Evolutionary conservation across 2,888 invertebrate species (phyloP), one percentile per base, ranked within the genome.

Genomic region (Philonicus albiceps): DNA sequence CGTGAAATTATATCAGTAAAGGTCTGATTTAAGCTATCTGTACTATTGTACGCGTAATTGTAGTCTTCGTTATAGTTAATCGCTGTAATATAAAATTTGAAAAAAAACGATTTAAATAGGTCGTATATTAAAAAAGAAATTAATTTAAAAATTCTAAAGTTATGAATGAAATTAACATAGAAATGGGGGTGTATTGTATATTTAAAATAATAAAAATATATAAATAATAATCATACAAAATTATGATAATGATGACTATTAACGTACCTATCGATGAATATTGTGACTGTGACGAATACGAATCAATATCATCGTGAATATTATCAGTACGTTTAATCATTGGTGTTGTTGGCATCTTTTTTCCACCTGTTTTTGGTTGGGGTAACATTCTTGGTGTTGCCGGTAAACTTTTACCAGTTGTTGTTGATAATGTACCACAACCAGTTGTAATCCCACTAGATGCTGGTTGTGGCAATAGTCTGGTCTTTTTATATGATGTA

Each of bases 1-100:
- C 87, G 87, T 16, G 78, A 81, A 34, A 85, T 55, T 37, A 85
- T 37, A 55, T 87, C 88, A 30, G 49, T 85, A n/a, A 86, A 89
- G 89, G 89, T 83, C 73, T 88, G 89, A 89, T 89, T 88, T 89
- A 89, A 91, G 91, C 94, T 95, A 91, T 95, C 95, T 89, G 94
- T 94, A 92, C 95, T 95, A 89, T 94, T 94, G 93, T 95, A 95
- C 91, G 95, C 95, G 91, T 95, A 94, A 91, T 95, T 95, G 90
- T 95, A 95, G 91, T 95, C 94, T 90, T 95, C 95, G 91, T 95
- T 95, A 91, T 95, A 95, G 80, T 91, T 90, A n/a, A 90, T 88
- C 30, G 90, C 90, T 53, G 90, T 86, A 89, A 91, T 90, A 7
- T 4, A 49, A 49, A n/a, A 49, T 49, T n/a, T n/a, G n/a, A n/a